Percentiles rank a stretch among this genome's conserved stretches.
phyloP scores from a whole-genome alignment of 1,140 invertebrate genomes.

The Drosophila asahinai region DNA sequence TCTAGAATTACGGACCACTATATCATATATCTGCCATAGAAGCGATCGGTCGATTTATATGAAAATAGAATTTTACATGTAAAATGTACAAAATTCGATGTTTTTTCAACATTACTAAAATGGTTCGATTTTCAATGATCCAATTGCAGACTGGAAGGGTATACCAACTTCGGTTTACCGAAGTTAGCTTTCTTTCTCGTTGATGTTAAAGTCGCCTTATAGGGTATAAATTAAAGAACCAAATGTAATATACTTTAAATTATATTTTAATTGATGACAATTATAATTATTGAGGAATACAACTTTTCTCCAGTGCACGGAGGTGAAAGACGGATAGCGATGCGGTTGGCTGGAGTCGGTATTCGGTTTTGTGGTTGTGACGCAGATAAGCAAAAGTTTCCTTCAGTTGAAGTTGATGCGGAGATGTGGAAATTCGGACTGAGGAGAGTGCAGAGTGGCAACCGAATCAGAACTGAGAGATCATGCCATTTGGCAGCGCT shows the following conservation, averaged over 20 bases:
- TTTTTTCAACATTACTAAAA: too few relatives aligned
- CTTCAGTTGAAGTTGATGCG: slow-evolving; percentile 37
- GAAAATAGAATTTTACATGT: too few relatives aligned
- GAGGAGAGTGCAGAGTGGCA: slow-evolving; percentile 20
- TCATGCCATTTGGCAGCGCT: slow-evolving; percentile 67
- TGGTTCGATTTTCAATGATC: too few relatives aligned
- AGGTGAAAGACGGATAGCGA: slow-evolving; percentile 5
- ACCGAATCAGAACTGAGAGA: slow-evolving; percentile 67
- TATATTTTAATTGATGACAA: too few relatives aligned
- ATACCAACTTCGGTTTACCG: too few relatives aligned
- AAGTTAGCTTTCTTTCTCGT: too few relatives aligned
- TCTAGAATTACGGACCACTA: too few relatives aligned
- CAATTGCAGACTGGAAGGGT: too few relatives aligned
- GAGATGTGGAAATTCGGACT: slow-evolving; percentile 43
- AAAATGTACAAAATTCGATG: too few relatives aligned
- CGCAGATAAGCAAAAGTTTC: slow-evolving; percentile 76
- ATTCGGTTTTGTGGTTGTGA: slow-evolving; percentile 54
- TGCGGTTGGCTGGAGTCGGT: slow-evolving; percentile 39
- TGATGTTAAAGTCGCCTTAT: too few relatives aligned
- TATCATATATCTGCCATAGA: too few relatives aligned
- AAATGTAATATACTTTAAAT: not conserved
- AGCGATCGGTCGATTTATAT: too few relatives aligned
- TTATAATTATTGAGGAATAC: not conserved
- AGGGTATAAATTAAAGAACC: not conserved
- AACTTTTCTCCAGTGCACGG: not conserved